Base-by-base conservation (phyloP, 2,797 vertebrate species). In the Smutsia gigantea region DNA sequence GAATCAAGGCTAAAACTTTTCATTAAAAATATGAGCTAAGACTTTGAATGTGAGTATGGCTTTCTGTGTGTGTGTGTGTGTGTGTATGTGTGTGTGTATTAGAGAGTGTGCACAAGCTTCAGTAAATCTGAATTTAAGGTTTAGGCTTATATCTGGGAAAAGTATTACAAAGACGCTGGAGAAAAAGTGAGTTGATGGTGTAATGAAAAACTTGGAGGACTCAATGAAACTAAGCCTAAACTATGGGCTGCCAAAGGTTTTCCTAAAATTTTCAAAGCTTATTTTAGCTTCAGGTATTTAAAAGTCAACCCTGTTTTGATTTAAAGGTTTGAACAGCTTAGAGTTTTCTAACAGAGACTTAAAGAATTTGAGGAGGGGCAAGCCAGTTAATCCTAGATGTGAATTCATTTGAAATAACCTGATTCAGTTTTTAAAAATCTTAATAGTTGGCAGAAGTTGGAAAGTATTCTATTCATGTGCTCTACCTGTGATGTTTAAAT, bases 261-360 rank as follows among this genome's bases (percentile, higher is more conserved):
- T 95, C 57, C 51, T 92, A n/a, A 93, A 97, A 78, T 37, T 90
- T 72, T 93, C 13, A 87, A 84, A 89, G 55, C 21, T 51, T 81
- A 68, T 94, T 97, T 95, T 96, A 90, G 17, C 51, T 94, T 94
- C 81, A 17, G 83, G 29, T 96, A 71, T 97, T 97, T 97, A 94
- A 98, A 83, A 9, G 8, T 91, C 57, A 91, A 11, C 57, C 25
- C 11, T 94, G 4, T 93, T 97, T 87, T 93, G 87, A 97, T 94
- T 93, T 96, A 85, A 97, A 97, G 78, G 72, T 97, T 94, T 66
- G 79, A 53, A 97, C 31, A 96, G 69, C 29, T 92, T 89, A 92
- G 27, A 6, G 5, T 87, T 64, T 93, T 92, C 64, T 82, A 42
- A 66, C 18, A 68, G 74, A 96, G 27, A 78, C 88, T 96, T 79